Base-by-base conservation (phyloP, 2,113 vertebrate genomes). In the Trichechus manatus region DNA sequence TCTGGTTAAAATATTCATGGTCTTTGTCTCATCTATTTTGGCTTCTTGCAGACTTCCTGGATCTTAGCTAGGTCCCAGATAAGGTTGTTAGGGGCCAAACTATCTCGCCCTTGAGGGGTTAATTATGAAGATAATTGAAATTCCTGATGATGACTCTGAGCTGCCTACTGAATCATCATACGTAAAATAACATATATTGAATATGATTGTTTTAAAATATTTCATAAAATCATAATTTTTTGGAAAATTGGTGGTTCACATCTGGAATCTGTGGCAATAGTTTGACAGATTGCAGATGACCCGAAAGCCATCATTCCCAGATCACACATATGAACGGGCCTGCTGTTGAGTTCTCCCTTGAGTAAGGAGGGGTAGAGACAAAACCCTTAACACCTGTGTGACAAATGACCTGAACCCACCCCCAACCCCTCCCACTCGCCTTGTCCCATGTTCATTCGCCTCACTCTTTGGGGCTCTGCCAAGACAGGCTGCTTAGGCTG, bases 11-110 rank as follows among this genome's bases (percentile, higher is more conserved):
- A 93, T 68, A 59, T 68, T 2, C n/a, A 53, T 63, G 9, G 56
- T 79, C 42, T 75, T 89, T 88, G 39, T 75, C n/a, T 19, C 11
- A 78, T 93, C 82, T 84, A 75, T 94, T 96, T 96, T 90, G 53
- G 25, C 47, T 87, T 91, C 87, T 78, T 86, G 20, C 66, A 93
- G 80, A 82, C 59, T 82, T 78, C 15, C 31, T 85, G 77, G 39
- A 59, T 90, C 53, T 31, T 70, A 92, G 22, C 17, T 94, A 29
- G 56, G 39, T 84, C 1, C 1, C 44, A 81, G 53, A 6, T 20
- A 7, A 91, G 1, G 50, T 79, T 91, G 53, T 89, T 72, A 81
- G 44, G 91, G 44, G 27, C 39, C 36, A 70, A 66, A 84, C 56
- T 53, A 47, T 53, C 23, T 90, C 36, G 23, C 74, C 89, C 75